Evolutionary conservation across 2,113 vertebrate genomes (phyloP).

Genomic region (Mustela lutreola): DNA sequence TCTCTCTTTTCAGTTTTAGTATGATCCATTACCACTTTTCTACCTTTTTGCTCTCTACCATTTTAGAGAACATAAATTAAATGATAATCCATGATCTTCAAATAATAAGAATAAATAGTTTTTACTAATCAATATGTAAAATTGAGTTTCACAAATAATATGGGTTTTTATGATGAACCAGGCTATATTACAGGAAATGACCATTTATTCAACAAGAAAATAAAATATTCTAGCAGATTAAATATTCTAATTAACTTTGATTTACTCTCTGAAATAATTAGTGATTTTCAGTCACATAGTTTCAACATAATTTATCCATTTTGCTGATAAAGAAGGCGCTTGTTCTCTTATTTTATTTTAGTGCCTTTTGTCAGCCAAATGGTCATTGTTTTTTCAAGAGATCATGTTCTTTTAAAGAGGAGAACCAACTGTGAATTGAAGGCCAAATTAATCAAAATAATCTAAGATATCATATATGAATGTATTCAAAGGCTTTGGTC

Average conservation of each 20-base stretch:
- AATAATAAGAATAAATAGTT: neutral
- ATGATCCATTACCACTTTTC: neutral
- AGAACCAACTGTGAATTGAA: neutral
- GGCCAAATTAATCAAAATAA: neutral
- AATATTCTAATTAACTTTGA: neutral
- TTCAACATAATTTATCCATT: neutral
- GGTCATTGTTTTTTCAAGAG: neutral
- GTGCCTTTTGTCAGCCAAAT: neutral
- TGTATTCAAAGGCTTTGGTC: neutral
- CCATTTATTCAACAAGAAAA: neutral
- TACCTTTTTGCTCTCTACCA: neutral
- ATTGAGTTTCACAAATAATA: neutral
- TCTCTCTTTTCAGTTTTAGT: neutral
- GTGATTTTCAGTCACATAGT: neutral
- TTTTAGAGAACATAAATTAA: neutral
- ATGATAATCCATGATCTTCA: conserved; percentile 17
- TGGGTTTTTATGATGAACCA: neutral
- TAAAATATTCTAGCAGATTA: neutral
- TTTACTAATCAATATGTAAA: conserved; percentile 13
- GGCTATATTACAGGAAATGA: neutral
- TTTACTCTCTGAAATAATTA: neutral
- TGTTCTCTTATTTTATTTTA: neutral
- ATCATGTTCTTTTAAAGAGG: neutral
- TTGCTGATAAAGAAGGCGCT: neutral
- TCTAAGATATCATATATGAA: neutral